Percentiles rank a stretch among this genome's conserved stretches.
These are phyloP conservation scores for Holacanthella duospinosa DNA, from an alignment of 2,888 invertebrate genomes.

Conservation along the genomic window DNA sequence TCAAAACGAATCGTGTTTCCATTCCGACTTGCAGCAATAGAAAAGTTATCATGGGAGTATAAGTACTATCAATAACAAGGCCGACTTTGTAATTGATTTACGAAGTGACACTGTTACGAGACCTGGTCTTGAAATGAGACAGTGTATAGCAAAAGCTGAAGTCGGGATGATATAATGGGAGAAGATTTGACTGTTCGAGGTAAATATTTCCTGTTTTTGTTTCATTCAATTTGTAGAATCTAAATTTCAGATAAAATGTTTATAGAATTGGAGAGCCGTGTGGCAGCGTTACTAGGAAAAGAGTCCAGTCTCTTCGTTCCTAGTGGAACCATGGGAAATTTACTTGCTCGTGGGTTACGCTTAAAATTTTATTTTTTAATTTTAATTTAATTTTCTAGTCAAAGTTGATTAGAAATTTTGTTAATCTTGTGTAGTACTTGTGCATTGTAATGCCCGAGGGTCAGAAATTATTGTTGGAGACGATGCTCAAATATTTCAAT, in stretches of 20 bases:
- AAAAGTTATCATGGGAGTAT: not conserved
- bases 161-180: constrained; percentile 88
- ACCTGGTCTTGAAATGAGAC: constrained; percentile 71
- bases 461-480: constrained; percentile 79
- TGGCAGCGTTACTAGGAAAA: constrained; percentile 70
- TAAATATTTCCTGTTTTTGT: constrained; percentile 37
- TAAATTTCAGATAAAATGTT: constrained; percentile 1
- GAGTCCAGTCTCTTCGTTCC: constrained; percentile 81
- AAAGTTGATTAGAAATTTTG: constrained; percentile 12
- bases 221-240: not conserved
- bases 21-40: not conserved
- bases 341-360: constrained; percentile 64
- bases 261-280: constrained; percentile 58
- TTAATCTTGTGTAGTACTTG: constrained; percentile 57
- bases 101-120: constrained; percentile 84
- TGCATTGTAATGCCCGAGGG: constrained; percentile 75
- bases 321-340: constrained; percentile 90
- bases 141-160: constrained; percentile 72
- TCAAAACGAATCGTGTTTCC: not conserved
- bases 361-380: constrained; percentile 14
- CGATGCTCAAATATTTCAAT: constrained; percentile 68
- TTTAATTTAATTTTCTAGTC: too few species aligned
- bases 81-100: constrained; percentile 54
- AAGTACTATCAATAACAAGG: not conserved
- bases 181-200: constrained; percentile 80